Base-by-base conservation (phyloP, 2,888 invertebrate genomes). In the Mactromeris polynyma region DNA sequence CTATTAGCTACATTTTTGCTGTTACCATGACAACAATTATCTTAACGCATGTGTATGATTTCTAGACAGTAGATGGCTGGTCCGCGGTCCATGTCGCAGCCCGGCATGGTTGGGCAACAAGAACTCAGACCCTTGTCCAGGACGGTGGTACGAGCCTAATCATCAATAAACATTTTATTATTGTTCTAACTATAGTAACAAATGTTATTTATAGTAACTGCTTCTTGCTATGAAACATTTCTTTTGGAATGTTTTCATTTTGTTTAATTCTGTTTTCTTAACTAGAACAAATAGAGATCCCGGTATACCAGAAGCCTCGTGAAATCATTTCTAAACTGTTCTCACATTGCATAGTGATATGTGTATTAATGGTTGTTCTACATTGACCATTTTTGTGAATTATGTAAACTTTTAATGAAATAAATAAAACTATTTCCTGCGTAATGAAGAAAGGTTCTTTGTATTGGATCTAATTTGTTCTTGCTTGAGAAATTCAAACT, bases 1-100 rank as follows among this genome's bases (percentile, higher is more conserved):
- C 26, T n/a, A 64, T 26, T 26, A 64, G 58, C 58, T 26, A n/a
- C 26, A 64, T 64, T 64, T 64, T 64, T 64, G 58, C 58, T 26
- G 58, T n/a, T 26, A 46, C 73, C 26, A 36, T 73, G 33, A 36
- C 19, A 36, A 73, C 17, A 17, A 36, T 73, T 3, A 33, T 36
- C 9, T 73, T 19, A 73, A 73, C 33, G 73, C 73, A 73, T 73
- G 73, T 73, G 38, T 84, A 51, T 84, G 84, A 78, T 77, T 90
- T 90, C 21, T 88, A 90, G 90, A 88, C 83, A 38, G 46, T 80
- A 81, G 82, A 90, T 40, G 90, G 89, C 42, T 90, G 88, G 90
- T 85, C 87, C 38, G 82, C 90, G n/a, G 78, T 90, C 11, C 90
- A 90, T 82, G 83, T 89, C 82, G 58, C 88, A 33, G 86, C 89